Evolutionary conservation across 2,797 vertebrate genomes (phyloP).

Genomic region (Salarias fasciatus): DNA sequence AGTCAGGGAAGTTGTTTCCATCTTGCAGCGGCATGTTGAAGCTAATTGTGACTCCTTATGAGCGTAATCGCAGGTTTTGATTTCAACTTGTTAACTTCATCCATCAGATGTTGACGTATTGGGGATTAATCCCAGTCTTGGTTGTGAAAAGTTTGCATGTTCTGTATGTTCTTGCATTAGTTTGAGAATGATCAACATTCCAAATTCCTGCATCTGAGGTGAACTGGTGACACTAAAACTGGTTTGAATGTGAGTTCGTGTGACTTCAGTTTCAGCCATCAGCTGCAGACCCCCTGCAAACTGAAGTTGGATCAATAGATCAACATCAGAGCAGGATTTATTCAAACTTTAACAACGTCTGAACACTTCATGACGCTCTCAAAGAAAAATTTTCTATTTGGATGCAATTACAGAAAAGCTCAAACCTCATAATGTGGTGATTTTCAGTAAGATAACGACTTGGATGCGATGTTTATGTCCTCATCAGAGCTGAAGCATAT

Average conservation of each 20-base stretch:
- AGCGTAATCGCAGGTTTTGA: slow-evolving; percentile 28
- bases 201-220: too few relatives aligned
- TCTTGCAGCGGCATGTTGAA: slow-evolving; percentile 4
- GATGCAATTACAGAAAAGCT: slow-evolving; percentile 33
- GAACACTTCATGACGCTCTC: slow-evolving; percentile 63
- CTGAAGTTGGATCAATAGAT: slow-evolving; percentile 12
- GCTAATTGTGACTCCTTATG: slow-evolving; percentile 38
- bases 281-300: too few relatives aligned
- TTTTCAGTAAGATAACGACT: slow-evolving; percentile 9
- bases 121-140: too few relatives aligned
- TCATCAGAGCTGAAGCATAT: slow-evolving; percentile 45
- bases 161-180: too few relatives aligned
- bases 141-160: too few relatives aligned
- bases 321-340: slow-evolving; percentile 40
- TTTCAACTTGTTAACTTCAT: too few relatives aligned
- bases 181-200: too few relatives aligned
- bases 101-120: too few relatives aligned
- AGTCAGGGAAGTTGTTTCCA: slow-evolving; percentile 31
- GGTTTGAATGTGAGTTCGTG: too few relatives aligned
- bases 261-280: too few relatives aligned
- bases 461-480: slow-evolving; percentile 27
- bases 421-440: slow-evolving; percentile 21
- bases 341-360: slow-evolving; percentile 71
- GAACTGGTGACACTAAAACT: too few relatives aligned
- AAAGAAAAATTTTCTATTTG: slow-evolving; percentile 47